A percentile compares a stretch with the other conserved stretches of the same genome.
phyloP scores from a whole-genome alignment of 1,140 invertebrate species.

The Drosophila tristis region DNA sequence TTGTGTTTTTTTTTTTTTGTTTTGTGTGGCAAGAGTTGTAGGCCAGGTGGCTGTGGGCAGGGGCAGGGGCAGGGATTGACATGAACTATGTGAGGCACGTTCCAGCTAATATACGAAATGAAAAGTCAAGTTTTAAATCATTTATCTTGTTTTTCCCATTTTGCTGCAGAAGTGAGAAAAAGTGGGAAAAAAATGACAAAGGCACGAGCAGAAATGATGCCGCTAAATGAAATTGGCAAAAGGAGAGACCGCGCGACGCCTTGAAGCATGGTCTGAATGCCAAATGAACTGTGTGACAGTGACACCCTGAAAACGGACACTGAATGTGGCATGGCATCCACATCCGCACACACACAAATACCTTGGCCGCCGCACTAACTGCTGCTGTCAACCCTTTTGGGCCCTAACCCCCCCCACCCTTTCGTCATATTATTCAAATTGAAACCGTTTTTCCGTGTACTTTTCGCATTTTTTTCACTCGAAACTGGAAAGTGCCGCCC shows the following conservation, averaged over 20 bases:
- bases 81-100: slow-evolving; percentile 60
- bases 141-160: slow-evolving; percentile 75
- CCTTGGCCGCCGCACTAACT: slow-evolving; percentile 3
- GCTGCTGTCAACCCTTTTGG: slow-evolving; percentile 54
- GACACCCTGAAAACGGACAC: slow-evolving; percentile 46
- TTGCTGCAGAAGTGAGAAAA: slow-evolving; percentile 3
- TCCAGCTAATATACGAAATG: slow-evolving; percentile 77
- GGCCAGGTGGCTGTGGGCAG: slow-evolving; percentile 7
- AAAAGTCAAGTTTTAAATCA: slow-evolving; percentile 81
- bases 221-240: slow-evolving; percentile 80
- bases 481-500: slow-evolving; percentile 61
- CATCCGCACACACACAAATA: slow-evolving; percentile 20
- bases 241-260: slow-evolving; percentile 29
- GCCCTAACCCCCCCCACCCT: slow-evolving; percentile 5
- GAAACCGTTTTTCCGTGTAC: slow-evolving; percentile 69
- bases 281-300: slow-evolving; percentile 73
- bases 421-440: slow-evolving; percentile 73
- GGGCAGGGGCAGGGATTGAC: slow-evolving; percentile 11
- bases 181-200: slow-evolving; percentile 63
- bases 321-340: background rate
- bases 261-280: slow-evolving; percentile 67
- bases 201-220: slow-evolving; percentile 77
- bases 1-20: background rate
- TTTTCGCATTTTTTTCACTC: slow-evolving; percentile 67
- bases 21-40: slow-evolving; percentile 19